A percentile compares a stretch with the other conserved stretches of the same genome.
phyloP scores from a whole-genome alignment of 2,113 vertebrate genomes.

The Pardalotus punctatus region DNA sequence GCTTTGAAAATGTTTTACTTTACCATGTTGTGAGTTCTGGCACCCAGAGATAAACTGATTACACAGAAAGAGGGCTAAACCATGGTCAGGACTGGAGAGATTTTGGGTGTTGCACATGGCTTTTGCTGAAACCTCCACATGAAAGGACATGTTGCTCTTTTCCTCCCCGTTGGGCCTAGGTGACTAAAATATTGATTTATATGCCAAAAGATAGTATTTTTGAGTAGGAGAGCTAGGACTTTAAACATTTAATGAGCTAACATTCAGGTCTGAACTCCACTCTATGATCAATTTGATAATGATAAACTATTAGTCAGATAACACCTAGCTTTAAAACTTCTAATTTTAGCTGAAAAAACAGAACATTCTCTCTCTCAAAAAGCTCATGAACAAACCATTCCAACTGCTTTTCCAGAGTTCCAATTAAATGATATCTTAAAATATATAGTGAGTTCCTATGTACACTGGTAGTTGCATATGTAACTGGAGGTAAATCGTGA shows the following conservation, averaged over 20 bases:
- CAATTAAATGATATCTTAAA: not conserved
- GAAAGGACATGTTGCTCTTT: fast-evolving
- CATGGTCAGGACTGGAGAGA: not conserved
- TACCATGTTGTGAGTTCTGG: not conserved
- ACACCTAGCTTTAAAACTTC: not conserved
- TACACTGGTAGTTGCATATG: not conserved
- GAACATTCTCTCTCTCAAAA: not conserved
- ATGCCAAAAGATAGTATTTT: not conserved
- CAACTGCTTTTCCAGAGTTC: not conserved
- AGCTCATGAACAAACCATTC: not conserved
- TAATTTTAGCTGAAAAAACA: not conserved
- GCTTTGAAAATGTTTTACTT: not conserved
- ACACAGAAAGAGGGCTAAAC: not conserved
- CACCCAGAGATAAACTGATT: not conserved
- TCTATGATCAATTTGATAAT: not conserved
- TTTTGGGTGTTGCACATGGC: not conserved
- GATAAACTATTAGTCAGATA: not conserved
- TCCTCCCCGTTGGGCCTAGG: fast-evolving
- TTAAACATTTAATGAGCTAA: not conserved
- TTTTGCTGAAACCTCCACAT: not conserved
- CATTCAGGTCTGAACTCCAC: not conserved
- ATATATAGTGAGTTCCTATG: not conserved
- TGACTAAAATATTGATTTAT: not conserved
- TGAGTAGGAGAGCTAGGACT: not conserved
- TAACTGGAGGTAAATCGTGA: not conserved